Base-by-base conservation (phyloP, 2,113 vertebrate species). In the Cynoglossus semilaevis region DNA sequence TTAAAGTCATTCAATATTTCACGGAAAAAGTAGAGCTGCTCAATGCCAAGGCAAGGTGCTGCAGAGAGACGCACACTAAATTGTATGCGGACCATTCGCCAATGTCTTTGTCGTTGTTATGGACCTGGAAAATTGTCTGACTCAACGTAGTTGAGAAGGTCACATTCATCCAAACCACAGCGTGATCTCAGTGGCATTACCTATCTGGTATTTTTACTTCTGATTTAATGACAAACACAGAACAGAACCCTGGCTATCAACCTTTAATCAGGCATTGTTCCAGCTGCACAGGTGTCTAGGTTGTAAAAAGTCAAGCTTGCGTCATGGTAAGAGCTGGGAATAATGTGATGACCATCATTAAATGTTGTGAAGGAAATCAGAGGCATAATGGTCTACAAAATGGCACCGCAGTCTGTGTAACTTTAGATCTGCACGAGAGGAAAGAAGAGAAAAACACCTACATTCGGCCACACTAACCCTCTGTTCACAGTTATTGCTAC, bases 11-110 rank as follows among this genome's bases (percentile, higher is more conserved):
- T 37, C 34, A 59, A 57, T 63, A 50, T 65, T 49, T 15, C 15
- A 66, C 47, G 58, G 63, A 64, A 70, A 46, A 46, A 65, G 55
- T 52, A 41, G 54, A 71, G 47, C 47, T 9, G 19, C 47, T 34
- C 22, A 50, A 69, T 37, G 74, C 64, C 71, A 58, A 62, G 53
- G 53, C 82, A 82, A 87, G 85, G 81, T 83, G 79, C 77, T 63
- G 72, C 59, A 8, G 48, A 69, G 74, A 68, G 37, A 48, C 56
- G 69, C 68, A 64, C 47, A 67, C 54, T 44, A 76, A 46, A 80
- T 80, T 81, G 72, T 69, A 65, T 47, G 34, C 40, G 41, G 58
- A 76, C 70, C 70, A 73, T 82, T 82, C 70, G 82, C 62, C 56
- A 78, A 70, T 67, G 71, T 74, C 58, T 62, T 17, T 51, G 58